Percentiles rank a stretch among this genome's conserved stretches.
phyloP scores from a whole-genome alignment of 2,113 vertebrate species.

The Menura novaehollandiae region DNA sequence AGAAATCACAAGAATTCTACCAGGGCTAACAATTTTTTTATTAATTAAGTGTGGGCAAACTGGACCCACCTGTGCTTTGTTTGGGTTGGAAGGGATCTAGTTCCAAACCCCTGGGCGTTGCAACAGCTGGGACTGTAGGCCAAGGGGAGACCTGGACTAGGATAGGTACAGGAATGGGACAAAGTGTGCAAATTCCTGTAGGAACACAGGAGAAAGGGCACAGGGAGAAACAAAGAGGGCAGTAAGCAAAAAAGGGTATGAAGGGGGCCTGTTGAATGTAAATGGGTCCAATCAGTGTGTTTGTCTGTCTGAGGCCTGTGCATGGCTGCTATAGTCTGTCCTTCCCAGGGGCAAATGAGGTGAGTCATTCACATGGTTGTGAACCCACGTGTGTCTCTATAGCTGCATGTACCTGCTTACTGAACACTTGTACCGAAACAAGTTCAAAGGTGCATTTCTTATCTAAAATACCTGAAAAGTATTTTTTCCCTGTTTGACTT shows the following conservation, averaged over 20 bases:
- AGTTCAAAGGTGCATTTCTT: neutral
- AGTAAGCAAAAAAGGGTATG: neutral
- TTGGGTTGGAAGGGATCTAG: neutral
- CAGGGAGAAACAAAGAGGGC: neutral
- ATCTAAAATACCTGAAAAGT: neutral
- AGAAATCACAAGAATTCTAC: neutral
- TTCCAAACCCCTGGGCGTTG: neutral
- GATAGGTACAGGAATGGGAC: neutral
- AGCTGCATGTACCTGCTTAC: neutral
- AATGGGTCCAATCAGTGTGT: accelerated
- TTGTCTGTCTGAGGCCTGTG: neutral
- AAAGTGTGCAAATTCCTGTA: neutral
- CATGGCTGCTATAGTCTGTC: neutral
- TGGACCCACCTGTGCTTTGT: neutral
- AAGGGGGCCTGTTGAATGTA: neutral
- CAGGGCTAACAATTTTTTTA: neutral
- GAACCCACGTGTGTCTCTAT: neutral
- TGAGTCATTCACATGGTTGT: neutral
- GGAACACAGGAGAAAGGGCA: accelerated
- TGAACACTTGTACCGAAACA: neutral
- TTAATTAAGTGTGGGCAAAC: neutral
- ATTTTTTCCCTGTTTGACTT: neutral
- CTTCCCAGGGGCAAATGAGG: neutral
- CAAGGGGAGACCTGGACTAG: neutral
- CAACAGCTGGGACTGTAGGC: neutral